Base-by-base conservation (phyloP, 2,888 invertebrate species). In the Yponomeuta evonymella region DNA sequence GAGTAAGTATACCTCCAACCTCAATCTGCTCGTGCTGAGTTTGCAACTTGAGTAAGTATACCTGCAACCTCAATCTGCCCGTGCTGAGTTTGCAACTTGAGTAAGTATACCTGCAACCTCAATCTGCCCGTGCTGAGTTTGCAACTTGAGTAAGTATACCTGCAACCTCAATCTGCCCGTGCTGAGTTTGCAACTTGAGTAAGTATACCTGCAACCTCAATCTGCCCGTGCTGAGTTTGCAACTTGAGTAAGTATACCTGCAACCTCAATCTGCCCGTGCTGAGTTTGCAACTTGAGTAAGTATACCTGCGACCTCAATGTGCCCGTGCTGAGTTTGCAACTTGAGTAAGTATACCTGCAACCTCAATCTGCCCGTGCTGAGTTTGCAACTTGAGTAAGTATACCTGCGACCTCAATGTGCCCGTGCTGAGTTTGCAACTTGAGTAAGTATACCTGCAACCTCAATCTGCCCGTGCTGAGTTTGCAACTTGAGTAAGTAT, bases 321-420 rank as follows among this genome's bases (percentile, higher is more conserved):
- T 98, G 72, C 97, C 98, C 0, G 93, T 94, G 73, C 94, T 96
- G 10, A 95, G 95, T 74, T 84, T 96, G 70, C 95, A 96, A 81
- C 90, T 98, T 70, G 95, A 93, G 93, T 93, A 72, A 86, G 91
- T 87, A 51, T 69, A 58, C 9, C 62, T 12, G 4, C 4, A 96
- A 97, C 76, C 93, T 98, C 70, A 93, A 92, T 76, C 87, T 98
- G 72, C 97, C 98, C 0, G 93, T 94, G 73, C 94, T 96, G 10
- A 95, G 95, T 74, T 84, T 96, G 70, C 95, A 96, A 81, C 90
- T 98, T 70, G 95, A 93, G 93, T 93, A 72, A 86, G 91, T 87
- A 58, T 69, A 58, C 9, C 62, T 12, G 4, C 23, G 1, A 23
- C 23, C 23, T 23, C 23, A 23, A 0, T 23, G 1, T 23, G 23